These are phyloP conservation scores for Sebastiscus tertius DNA, from an alignment of 2,797 vertebrate genomes.

Conservation along the genomic window DNA sequence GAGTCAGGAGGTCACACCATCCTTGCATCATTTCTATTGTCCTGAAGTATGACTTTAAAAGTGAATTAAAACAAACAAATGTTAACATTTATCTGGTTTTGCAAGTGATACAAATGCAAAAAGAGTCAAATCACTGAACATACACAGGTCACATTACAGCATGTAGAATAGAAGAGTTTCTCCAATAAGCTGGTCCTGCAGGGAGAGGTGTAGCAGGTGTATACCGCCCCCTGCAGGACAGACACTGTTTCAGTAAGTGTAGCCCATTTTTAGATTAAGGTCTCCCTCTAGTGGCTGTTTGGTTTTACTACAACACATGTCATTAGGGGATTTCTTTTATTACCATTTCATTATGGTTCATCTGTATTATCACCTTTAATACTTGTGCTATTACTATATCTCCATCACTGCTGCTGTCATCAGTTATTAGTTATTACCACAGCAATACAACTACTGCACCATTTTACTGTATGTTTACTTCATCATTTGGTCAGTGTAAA, in stretches of 20 bases:
- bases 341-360: no score
- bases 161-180: background rate
- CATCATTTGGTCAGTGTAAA: background rate
- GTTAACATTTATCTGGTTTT: background rate
- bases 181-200: background rate
- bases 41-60: background rate
- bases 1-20: accelerated
- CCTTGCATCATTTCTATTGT: background rate
- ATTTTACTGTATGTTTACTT: background rate
- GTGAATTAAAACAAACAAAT: no score
- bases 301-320: constrained; percentile 10
- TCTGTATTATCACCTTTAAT: no score
- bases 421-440: background rate
- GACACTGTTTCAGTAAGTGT: accelerated
- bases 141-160: no score
- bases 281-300: constrained; percentile 47
- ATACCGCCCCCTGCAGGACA: constrained; percentile 42
- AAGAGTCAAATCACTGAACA: background rate
- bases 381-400: background rate
- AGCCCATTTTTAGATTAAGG: background rate
- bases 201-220: background rate
- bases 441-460: no score
- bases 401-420: background rate
- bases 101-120: background rate
- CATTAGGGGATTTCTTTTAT: background rate